Base-by-base conservation (phyloP, 92 coral and sea anemone genomes). In the Heliopora coerulea region DNA sequence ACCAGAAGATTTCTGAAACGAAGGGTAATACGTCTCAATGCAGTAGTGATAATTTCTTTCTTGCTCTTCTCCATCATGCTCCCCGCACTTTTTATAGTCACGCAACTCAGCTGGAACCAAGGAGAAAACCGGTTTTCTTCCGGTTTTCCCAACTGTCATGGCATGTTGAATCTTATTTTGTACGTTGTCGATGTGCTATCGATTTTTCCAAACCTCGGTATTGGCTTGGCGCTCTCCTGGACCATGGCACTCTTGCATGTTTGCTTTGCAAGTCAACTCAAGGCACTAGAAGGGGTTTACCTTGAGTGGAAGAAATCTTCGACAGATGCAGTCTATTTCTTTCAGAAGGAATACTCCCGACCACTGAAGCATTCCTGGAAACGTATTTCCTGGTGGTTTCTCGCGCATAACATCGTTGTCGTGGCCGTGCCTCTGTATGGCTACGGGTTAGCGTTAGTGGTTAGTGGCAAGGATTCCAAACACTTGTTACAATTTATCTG, bases 341-440 rank as follows among this genome's bases (percentile, higher is more conserved):
- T 14, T 31, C 30, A 56, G 33, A 29, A 23, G 30, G 11, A 1
- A 3, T 56, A 56, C 61, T 14, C 61, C 30, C 61, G 61, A 31
- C 61, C 61, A 23, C 9, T 56, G 61, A 56, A 56, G 23, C 61
- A 23, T 3, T 56, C 61, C 61, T 56, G 61, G 61, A 4, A 14
- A 56, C 61, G 31, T 13, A 17, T 56, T 3, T 56, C 61, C 3
- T 56, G 61, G 61, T 56, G 61, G 61, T 56, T 56, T 17, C 61
- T 56, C 30, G 61, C 61, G 61, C 61, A 56, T 56, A 56, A 56
- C 61, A 23, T 56, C 61, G 23, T 56, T 31, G 61, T 15, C 3
- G 7, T 56, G 29, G 61, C 61, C 4, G 17, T 56, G 23, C 61
- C 61, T 29, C 61, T 56, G 61, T 56, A 56, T 15, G 61, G 61